Percentiles rank a stretch among this genome's conserved stretches.
phyloP scores from a whole-genome alignment of 2,797 vertebrate genomes.

The Spinus pinus region DNA sequence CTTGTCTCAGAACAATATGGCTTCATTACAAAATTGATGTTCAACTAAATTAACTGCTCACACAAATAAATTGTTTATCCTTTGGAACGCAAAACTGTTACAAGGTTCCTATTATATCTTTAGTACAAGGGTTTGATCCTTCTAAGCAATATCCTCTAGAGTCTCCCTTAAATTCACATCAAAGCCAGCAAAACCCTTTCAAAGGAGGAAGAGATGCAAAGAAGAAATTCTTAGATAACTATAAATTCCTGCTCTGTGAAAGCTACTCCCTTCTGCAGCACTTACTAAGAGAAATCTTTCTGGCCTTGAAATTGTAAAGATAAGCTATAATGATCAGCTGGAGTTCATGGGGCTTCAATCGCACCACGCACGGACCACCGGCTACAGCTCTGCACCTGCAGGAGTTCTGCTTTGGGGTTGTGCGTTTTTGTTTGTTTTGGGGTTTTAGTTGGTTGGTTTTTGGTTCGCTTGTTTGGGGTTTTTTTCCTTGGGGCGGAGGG shows the following conservation, averaged over 20 bases:
- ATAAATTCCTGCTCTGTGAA: conserved; percentile 21
- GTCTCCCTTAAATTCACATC: conserved; percentile 55
- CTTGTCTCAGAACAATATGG: background rate
- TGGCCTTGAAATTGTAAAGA: conserved; percentile 58
- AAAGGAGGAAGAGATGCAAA: conserved; percentile 34
- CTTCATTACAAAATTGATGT: background rate
- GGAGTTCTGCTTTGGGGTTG: background rate
- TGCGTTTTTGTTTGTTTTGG: background rate
- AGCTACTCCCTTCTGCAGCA: conserved; percentile 57
- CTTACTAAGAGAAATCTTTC: background rate
- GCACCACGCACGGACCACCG: background rate
- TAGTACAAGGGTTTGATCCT: background rate
- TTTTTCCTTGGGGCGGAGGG: no score
- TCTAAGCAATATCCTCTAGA: background rate
- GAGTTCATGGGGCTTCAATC: background rate
- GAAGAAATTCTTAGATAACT: conserved; percentile 60
- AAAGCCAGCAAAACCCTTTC: conserved; percentile 58
- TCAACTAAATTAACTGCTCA: background rate
- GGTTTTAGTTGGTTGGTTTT: background rate
- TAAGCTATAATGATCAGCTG: conserved; percentile 14
- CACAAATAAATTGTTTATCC: background rate
- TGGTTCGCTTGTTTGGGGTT: fast-evolving
- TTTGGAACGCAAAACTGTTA: background rate
- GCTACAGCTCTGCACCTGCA: background rate
- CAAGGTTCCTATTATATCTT: background rate